Base-by-base conservation (phyloP, 1,140 invertebrate species). In the Probaryconus sp. region DNA sequence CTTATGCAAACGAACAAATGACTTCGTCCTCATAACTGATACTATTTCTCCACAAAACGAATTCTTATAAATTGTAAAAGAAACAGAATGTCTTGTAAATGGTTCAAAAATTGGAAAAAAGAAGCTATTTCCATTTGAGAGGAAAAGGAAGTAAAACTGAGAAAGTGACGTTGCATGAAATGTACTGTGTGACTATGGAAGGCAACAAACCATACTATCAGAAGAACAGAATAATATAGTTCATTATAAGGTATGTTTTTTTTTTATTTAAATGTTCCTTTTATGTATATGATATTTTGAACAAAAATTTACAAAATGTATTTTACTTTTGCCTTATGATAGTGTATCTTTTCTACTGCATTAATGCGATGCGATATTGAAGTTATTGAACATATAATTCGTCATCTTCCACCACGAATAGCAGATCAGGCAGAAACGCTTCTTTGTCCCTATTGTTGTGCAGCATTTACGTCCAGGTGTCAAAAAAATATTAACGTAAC, bases 311-410 rank as follows among this genome's bases (percentile, higher is more conserved):
- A 31, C 16, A 64, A 87, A 6, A 42, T 30, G 31, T 28, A 1
- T 31, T 24, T 42, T 18, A 17, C 24, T 26, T 37, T 20, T 10
- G 17, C 37, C 28, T 28, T 1, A 43, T 13, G 45, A 1, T 89
- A 11, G 84, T 92, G 74, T 90, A 93, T 85, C 76, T 85, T 80
- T 68, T 89, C 64, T 90, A 91, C 79, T 79, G 87, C 61, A 89
- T 91, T 45, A 90, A 92, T 88, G 82, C 79, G 75, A 17, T 83
- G 80, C 3, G 87, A 87, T 42, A 89, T 90, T 1, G 88, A 90
- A 35, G 87, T 95, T 1, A 91, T 93, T 89, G 88, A 89, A 5
- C 94, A 95, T 81, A 82, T 94, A 58, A 91, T 92, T 37, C 85
- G 83, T 3, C 94, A 95, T 79, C 91, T 91, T 38, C 86, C 86